These are phyloP conservation scores for zebrafish (Danio rerio) DNA, from an alignment of 2,113 vertebrate species.

Conservation along the genomic window DNA sequence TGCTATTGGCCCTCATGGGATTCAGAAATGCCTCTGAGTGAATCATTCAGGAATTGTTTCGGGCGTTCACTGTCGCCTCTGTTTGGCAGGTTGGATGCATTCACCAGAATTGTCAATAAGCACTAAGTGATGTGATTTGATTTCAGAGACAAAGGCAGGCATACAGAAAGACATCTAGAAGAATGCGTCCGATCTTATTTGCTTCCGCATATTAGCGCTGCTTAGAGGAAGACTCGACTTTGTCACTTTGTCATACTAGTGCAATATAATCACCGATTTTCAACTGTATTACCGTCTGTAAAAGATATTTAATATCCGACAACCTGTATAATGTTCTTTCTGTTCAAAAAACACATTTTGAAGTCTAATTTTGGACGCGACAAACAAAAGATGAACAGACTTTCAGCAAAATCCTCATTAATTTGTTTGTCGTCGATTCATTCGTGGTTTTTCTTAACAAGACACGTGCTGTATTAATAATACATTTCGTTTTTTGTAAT, in stretches of 20 bases:
- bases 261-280: neutral
- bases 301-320: neutral
- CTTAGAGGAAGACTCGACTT: constrained; percentile 11
- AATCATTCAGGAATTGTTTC: constrained; percentile 5
- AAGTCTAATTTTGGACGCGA: neutral
- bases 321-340: neutral
- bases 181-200: constrained; percentile 15
- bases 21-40: constrained; percentile 7
- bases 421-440: neutral
- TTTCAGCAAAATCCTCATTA: neutral
- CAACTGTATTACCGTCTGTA: neutral
- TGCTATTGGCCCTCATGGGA: neutral
- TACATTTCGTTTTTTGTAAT: neutral
- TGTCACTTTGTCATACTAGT: neutral
- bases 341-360: neutral
- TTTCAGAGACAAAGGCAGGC: constrained; percentile 22
- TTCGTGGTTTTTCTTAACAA: neutral
- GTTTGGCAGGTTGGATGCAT: neutral
- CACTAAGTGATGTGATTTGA: constrained; percentile 18
- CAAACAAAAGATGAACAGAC: neutral
- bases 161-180: neutral
- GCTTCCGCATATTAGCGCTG: constrained; percentile 38
- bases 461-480: neutral
- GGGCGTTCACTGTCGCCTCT: neutral
- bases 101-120: constrained; percentile 28